Conservation (phyloP, 1,140 invertebrate species). For the Leptopilina clavipes region DNA sequence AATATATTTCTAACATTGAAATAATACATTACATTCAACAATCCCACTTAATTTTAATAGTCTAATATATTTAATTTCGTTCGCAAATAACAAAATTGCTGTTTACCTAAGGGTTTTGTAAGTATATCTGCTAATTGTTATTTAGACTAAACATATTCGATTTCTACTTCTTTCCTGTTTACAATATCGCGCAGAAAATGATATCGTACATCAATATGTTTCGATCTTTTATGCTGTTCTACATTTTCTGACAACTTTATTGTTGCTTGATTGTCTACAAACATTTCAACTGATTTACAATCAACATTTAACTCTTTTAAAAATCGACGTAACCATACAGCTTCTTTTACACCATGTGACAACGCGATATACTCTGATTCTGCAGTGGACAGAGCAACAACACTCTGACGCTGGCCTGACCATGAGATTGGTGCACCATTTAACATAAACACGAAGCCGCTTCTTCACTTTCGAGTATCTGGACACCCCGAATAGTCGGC, state of each 20-base stretch:
- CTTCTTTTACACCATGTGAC: conserved; percentile 65
- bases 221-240: conserved; percentile 60
- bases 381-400: conserved; percentile 71
- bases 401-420: conserved; percentile 69
- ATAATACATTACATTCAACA: too few species aligned
- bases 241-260: conserved; percentile 68
- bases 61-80: conserved; percentile 32
- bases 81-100: conserved; percentile 38
- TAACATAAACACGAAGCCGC: conserved; percentile 64
- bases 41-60: conserved; percentile 35
- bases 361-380: conserved; percentile 74
- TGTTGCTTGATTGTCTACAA: conserved; percentile 63
- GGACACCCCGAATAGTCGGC: conserved; percentile 68
- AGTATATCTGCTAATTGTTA: conserved; percentile 53
- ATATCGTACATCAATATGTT: conserved; percentile 66
- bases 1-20: not conserved
- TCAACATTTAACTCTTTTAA: conserved; percentile 45
- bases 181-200: conserved; percentile 61
- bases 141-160: conserved; percentile 48
- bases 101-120: conserved; percentile 48
- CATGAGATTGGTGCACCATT: conserved; percentile 65
- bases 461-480: conserved; percentile 62
- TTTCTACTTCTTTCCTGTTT: conserved; percentile 40
- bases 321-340: conserved; percentile 60
- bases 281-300: conserved; percentile 48